phyloP scores from a whole-genome alignment of 1,140 invertebrate species.

The Drosophila baimaii region DNA sequence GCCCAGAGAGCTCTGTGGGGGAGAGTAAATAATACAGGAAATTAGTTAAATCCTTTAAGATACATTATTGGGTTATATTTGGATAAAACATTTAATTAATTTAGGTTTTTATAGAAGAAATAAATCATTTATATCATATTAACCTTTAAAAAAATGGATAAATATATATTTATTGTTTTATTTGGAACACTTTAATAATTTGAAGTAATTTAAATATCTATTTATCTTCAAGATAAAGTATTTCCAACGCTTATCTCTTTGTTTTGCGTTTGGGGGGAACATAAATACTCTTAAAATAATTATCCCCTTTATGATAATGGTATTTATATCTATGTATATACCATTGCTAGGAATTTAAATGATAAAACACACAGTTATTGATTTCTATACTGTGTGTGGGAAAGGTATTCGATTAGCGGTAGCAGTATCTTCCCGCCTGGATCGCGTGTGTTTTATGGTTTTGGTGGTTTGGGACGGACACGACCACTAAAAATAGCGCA shows the following conservation, averaged over 20 bases:
- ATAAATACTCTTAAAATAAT: no score
- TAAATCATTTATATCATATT: no score
- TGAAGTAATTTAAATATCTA: background rate
- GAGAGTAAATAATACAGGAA: no score
- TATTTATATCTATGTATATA: no score
- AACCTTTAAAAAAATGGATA: no score
- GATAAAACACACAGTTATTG: slow-evolving; percentile 1
- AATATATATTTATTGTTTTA: no score
- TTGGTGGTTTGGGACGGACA: slow-evolving; percentile 27
- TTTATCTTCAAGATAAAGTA: background rate
- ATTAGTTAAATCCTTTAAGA: no score
- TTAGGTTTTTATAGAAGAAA: no score
- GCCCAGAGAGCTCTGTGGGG: slow-evolving; percentile 86
- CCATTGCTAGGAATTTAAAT: background rate
- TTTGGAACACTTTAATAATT: background rate
- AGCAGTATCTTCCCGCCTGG: slow-evolving; percentile 29
- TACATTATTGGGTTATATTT: no score
- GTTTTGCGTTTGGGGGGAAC: background rate
- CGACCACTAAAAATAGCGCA: slow-evolving; percentile 43
- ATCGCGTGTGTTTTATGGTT: slow-evolving; percentile 52
- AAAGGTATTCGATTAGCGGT: slow-evolving; percentile 33
- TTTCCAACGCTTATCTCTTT: no score
- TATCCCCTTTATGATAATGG: no score
- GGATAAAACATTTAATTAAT: no score
- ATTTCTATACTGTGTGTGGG: slow-evolving; percentile 1